Evolutionary conservation across 2,888 invertebrate genomes (phyloP), one percentile per base, ranked within the genome.

Genomic region (Poecilus cupreus): DNA sequence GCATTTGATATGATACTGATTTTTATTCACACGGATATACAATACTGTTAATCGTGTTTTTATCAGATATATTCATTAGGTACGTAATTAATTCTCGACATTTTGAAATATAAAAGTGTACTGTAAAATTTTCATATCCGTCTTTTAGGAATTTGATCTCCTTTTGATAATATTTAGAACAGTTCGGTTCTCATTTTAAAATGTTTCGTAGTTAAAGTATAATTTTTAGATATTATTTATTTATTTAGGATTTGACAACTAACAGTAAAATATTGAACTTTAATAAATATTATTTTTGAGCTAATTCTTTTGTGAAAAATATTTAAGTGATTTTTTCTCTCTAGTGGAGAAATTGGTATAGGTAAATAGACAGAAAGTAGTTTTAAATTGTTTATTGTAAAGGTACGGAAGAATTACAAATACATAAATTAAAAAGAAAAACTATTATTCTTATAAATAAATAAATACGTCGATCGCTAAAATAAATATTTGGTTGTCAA

Each of bases 401-500:
- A 78, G 78, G 75, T 75, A 75, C 49, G 5, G 24, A 77, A 77
- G 57, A 77, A 37, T 60, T 49, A 51, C 11, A 79, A 72, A 26
- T 51, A 75, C 32, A 75, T 75, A 75, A 75, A 51, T 75, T 68
- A 68, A 68, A 72, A 46, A 16, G 75, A 49, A 24, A 24, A 75
- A 13, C 51, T 75, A 75, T 37, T 37, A 26, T 46, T 68, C 49
- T 80, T 80, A 82, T 39, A 79, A 82, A 83, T 82, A 82, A 83
- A 83, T 81, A 82, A 82, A 80, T 80, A 80, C 72, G 37, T 32
- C 54, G 24, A 72, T 57, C 39, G 43, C 64, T 81, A 82, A n/a
- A 77, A 78, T 81, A 83, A 82, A 77, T 83, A 82, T 86, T 82
- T 84, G 83, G n/a, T 82, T 80, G 51, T 37, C 32, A 57, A 11